These are phyloP conservation scores for Anolis apletophallus DNA, from an alignment of 2,797 vertebrate species.

Conservation along the genomic window DNA sequence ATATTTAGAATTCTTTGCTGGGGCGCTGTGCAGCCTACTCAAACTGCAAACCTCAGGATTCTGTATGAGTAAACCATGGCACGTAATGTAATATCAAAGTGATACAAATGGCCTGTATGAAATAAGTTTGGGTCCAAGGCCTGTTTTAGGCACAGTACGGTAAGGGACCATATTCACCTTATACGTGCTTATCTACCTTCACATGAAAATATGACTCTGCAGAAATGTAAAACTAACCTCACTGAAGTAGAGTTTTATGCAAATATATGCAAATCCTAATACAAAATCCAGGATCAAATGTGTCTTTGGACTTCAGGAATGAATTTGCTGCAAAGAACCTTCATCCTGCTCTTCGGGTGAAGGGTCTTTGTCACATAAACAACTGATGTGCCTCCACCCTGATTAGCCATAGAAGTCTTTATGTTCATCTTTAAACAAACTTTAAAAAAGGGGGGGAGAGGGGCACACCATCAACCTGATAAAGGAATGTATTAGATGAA, in stretches of 20 bases:
- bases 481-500: constrained; percentile 75
- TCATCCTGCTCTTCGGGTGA: background rate
- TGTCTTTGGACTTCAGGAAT: too few relatives aligned
- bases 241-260: background rate
- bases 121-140: too few relatives aligned
- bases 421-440: constrained; percentile 55
- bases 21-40: too few relatives aligned
- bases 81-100: too few relatives aligned
- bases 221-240: background rate
- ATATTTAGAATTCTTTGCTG: too few relatives aligned
- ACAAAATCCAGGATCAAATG: background rate
- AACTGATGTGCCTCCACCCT: background rate
- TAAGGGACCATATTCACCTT: too few relatives aligned
- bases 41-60: too few relatives aligned
- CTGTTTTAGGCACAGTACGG: too few relatives aligned
- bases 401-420: background rate
- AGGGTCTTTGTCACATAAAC: background rate
- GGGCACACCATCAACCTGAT: constrained; percentile 68
- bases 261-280: background rate
- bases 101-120: too few relatives aligned
- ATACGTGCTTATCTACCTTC: too few relatives aligned
- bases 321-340: background rate
- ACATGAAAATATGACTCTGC: too few relatives aligned
- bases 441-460: constrained; percentile 28
- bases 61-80: too few relatives aligned